Percentiles rank a stretch among this genome's conserved stretches.
Evolutionary conservation across 64 coral and sea anemone genomes (phyloP).

Genomic region (Pocillopora verrucosa): DNA sequence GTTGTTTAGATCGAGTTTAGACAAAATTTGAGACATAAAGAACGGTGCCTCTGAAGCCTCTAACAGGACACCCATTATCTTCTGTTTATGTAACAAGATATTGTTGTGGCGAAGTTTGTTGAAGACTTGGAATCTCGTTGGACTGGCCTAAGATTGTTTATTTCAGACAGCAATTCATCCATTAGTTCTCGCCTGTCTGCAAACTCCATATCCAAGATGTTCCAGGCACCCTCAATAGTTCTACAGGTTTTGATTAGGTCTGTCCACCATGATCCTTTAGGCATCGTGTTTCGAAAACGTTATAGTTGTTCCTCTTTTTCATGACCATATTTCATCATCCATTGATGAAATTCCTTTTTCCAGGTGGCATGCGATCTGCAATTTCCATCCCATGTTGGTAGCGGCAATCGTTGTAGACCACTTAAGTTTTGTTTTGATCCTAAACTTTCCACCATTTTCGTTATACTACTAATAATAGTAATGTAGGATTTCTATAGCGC

Average conservation of each 20-base stretch:
- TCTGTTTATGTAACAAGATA: slow-evolving; percentile 58
- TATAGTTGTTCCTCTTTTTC: slow-evolving; percentile 69
- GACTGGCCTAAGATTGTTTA: slow-evolving; percentile 45
- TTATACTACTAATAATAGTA: not conserved
- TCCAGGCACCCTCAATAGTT: slow-evolving; percentile 44
- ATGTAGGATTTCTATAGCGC: no score
- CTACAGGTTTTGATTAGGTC: slow-evolving; percentile 69
- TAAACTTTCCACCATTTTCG: slow-evolving; percentile 54
- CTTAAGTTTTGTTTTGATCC: slow-evolving; percentile 16
- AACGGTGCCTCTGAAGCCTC: slow-evolving; percentile 61
- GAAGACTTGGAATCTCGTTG: slow-evolving; percentile 57
- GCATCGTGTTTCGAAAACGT: slow-evolving; percentile 58
- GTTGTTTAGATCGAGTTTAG: slow-evolving; percentile 55
- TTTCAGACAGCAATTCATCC: slow-evolving; percentile 68
- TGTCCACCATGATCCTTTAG: slow-evolving; percentile 66
- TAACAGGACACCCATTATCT: slow-evolving; percentile 69
- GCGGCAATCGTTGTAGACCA: slow-evolving; percentile 34
- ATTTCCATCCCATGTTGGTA: slow-evolving; percentile 58
- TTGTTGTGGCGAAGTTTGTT: slow-evolving; percentile 51
- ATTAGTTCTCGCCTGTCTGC: slow-evolving; percentile 63
- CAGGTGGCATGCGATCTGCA: slow-evolving; percentile 28
- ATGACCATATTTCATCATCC: slow-evolving; percentile 19
- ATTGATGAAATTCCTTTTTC: no score
- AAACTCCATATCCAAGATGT: slow-evolving; percentile 64
- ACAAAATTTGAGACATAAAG: slow-evolving; percentile 69